Conservation (phyloP, 1,140 invertebrate genomes). For the Drosophila cardini region DNA sequence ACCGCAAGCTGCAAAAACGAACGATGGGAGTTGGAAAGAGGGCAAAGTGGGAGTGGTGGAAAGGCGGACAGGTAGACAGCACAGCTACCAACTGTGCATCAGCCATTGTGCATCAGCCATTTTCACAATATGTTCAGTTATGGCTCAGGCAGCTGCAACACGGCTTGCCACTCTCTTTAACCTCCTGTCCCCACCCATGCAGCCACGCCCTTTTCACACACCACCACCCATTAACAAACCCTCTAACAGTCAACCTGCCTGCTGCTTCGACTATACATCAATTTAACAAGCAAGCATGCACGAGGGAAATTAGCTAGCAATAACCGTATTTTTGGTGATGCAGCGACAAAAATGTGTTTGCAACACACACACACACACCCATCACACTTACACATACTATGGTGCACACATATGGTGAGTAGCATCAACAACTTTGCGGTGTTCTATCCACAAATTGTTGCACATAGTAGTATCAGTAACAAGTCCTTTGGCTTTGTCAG, state of each 20-base stretch:
- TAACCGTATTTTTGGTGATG: constrained; percentile 69
- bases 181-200: not conserved
- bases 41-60: not conserved
- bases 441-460: constrained; percentile 45
- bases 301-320: constrained; percentile 79
- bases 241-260: constrained; percentile 2
- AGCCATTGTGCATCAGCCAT: constrained; percentile 66
- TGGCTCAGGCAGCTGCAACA: constrained; percentile 43
- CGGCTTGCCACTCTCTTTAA: constrained; percentile 51
- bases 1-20: constrained; percentile 55
- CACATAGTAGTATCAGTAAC: constrained; percentile 39
- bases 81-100: constrained; percentile 43
- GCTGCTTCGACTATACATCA: constrained; percentile 65
- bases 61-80: constrained; percentile 7
- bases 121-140: constrained; percentile 76
- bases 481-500: constrained; percentile 41
- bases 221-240: no score
- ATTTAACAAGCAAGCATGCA: constrained; percentile 81
- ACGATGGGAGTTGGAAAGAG: not conserved
- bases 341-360: constrained; percentile 58
- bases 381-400: not conserved
- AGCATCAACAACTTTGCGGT: constrained; percentile 40
- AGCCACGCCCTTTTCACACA: not conserved
- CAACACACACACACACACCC: constrained; percentile 20
- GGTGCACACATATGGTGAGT: not conserved